These are phyloP conservation scores for Aquatica leii DNA, from an alignment of 2,888 invertebrate species.

Conservation along the genomic window DNA sequence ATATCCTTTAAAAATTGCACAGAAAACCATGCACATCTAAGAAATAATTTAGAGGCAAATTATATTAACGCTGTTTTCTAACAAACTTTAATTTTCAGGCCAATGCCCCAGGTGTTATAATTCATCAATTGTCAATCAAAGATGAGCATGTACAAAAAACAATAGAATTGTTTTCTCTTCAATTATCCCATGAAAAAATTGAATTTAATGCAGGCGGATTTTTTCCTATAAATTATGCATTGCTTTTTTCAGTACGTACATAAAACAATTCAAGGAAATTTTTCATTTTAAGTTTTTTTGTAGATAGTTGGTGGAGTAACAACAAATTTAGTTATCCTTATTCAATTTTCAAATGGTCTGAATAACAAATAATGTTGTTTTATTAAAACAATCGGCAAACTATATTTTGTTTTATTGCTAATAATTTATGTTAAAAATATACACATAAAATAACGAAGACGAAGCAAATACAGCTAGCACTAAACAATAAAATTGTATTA, in stretches of 20 bases:
- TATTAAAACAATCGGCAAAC: no score
- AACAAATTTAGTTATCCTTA: conserved; percentile 53
- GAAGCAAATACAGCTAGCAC: no score
- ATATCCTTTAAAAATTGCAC: no score
- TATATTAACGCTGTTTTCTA: no score
- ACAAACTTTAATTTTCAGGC: conserved; percentile 48
- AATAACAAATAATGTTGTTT: no score
- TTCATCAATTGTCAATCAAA: conserved; percentile 52
- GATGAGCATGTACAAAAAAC: conserved; percentile 51
- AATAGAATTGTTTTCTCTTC: conserved; percentile 55
- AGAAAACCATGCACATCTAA: no score
- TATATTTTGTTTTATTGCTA: no score
- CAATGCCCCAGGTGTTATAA: conserved; percentile 47
- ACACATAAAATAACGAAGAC: no score
- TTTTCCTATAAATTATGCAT: conserved; percentile 51
- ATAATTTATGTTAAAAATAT: no score
- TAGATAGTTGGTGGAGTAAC: conserved; percentile 52
- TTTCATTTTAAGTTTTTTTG: conserved; percentile 32
- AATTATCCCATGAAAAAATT: conserved; percentile 52
- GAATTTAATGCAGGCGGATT: conserved; percentile 54
- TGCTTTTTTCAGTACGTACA: conserved; percentile 53
- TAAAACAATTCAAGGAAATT: neutral
- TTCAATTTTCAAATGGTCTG: conserved; percentile 51
- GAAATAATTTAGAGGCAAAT: conserved; percentile 4
- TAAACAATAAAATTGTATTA: no score